A percentile compares a stretch with the other conserved stretches of the same genome.
Evolutionary conservation across 2,113 vertebrate species (phyloP).

Genomic region (Mobula birostris): DNA sequence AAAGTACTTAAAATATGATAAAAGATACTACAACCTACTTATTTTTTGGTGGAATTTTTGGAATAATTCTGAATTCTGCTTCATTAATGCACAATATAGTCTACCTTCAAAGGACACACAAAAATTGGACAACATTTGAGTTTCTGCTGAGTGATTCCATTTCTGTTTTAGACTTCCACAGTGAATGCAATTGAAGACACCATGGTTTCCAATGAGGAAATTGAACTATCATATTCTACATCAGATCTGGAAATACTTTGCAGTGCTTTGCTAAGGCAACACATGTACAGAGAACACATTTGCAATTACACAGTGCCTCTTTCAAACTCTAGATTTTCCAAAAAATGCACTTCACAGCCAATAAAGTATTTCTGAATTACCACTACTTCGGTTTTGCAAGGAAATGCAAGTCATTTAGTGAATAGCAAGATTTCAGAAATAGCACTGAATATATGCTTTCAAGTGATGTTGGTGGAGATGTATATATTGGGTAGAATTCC

Average conservation of each 20-base stretch:
- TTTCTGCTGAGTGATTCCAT: neutral
- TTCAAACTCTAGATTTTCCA: neutral
- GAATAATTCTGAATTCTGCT: neutral
- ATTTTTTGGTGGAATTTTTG: neutral
- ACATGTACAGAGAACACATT: too few relatives aligned
- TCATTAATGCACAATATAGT: neutral
- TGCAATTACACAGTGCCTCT: too few relatives aligned
- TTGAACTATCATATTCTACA: neutral
- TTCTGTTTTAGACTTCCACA: too few relatives aligned
- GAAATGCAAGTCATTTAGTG: neutral
- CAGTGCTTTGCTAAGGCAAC: neutral
- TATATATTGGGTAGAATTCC: neutral
- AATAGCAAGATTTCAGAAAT: neutral
- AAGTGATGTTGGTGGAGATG: neutral
- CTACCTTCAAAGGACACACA: neutral
- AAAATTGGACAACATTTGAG: neutral
- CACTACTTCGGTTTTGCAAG: too few relatives aligned
- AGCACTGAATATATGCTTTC: neutral
- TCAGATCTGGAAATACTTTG: neutral
- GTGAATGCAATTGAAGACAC: neutral
- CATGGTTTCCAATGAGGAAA: neutral
- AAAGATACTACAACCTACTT: neutral
- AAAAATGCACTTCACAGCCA: neutral
- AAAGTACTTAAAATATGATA: neutral
- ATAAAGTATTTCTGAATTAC: neutral